A percentile compares a stretch with the other conserved stretches of the same genome.
Conservation (phyloP, 1,140 invertebrate genomes). For the Papilio polyxenes region DNA sequence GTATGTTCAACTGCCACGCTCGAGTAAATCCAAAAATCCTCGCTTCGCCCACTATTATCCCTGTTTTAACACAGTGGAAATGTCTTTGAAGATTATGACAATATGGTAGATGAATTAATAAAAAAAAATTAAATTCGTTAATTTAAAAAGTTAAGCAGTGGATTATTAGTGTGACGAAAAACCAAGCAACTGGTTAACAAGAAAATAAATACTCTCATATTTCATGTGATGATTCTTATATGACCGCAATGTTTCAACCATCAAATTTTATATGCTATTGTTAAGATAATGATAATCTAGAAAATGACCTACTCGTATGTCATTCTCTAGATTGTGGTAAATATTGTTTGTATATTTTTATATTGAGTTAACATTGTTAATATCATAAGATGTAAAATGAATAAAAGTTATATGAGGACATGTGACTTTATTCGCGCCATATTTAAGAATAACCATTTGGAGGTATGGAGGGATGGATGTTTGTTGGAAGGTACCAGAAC, state of each 20-base stretch:
- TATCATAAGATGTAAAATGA: neutral
- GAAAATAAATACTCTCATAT: neutral
- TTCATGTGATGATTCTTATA: neutral
- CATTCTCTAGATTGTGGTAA: neutral
- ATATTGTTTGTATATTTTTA: neutral
- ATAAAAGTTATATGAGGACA: neutral
- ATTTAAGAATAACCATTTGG: too few species aligned
- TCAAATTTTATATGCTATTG: neutral
- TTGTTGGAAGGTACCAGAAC: too few species aligned
- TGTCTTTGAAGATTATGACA: too few species aligned
- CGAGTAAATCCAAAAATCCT: too few species aligned
- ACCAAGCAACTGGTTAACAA: neutral
- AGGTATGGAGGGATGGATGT: too few species aligned
- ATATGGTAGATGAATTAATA: neutral
- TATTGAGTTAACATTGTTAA: neutral
- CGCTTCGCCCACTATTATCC: too few species aligned
- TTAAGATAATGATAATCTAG: constrained; percentile 3
- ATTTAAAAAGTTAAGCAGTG: neutral
- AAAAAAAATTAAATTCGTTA: too few species aligned
- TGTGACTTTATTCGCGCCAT: neutral
- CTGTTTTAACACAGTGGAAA: too few species aligned
- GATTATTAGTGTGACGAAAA: neutral
- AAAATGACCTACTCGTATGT: neutral
- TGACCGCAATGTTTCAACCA: neutral
- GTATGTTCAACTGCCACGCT: too few species aligned